These are phyloP conservation scores for Drymodes brunneopygia DNA, from an alignment of 2,113 vertebrate genomes.

Conservation along the genomic window DNA sequence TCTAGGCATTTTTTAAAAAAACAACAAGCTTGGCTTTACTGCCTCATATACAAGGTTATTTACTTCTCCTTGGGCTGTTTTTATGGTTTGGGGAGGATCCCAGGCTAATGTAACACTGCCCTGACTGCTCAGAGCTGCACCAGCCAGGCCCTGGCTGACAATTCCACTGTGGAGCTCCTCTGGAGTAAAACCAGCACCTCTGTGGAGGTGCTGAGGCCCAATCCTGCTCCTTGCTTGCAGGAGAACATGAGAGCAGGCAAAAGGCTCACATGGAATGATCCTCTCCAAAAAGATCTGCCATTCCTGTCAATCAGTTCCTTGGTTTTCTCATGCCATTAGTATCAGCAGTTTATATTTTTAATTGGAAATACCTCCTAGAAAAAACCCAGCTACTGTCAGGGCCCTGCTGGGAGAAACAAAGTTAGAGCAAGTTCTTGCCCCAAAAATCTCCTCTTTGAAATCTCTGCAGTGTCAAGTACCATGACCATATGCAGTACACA, in stretches of 20 bases:
- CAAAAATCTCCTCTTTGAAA: background rate
- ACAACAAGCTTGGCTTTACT: slow-evolving; percentile 40
- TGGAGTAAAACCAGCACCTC: background rate
- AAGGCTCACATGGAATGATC: rapidly evolving
- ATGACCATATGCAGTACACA: background rate
- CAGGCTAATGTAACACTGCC: background rate
- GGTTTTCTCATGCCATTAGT: background rate
- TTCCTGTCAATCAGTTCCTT: background rate
- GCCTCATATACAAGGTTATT: slow-evolving; percentile 2
- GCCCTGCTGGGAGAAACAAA: background rate
- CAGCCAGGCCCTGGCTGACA: background rate
- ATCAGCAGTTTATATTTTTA: background rate
- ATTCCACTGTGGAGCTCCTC: background rate
- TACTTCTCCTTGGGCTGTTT: slow-evolving; percentile 22
- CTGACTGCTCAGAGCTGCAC: background rate
- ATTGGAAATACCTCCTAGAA: background rate
- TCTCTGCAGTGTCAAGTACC: background rate
- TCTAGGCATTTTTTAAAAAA: slow-evolving; percentile 37
- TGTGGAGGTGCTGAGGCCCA: rapidly evolving
- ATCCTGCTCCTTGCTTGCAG: background rate
- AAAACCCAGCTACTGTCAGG: background rate
- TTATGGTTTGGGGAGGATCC: slow-evolving; percentile 14
- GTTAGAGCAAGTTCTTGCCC: background rate
- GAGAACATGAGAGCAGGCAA: rapidly evolving
- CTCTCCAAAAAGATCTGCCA: background rate